These are phyloP conservation scores for Euwallacea similis DNA, from an alignment of 1,140 invertebrate genomes.

Conservation along the genomic window DNA sequence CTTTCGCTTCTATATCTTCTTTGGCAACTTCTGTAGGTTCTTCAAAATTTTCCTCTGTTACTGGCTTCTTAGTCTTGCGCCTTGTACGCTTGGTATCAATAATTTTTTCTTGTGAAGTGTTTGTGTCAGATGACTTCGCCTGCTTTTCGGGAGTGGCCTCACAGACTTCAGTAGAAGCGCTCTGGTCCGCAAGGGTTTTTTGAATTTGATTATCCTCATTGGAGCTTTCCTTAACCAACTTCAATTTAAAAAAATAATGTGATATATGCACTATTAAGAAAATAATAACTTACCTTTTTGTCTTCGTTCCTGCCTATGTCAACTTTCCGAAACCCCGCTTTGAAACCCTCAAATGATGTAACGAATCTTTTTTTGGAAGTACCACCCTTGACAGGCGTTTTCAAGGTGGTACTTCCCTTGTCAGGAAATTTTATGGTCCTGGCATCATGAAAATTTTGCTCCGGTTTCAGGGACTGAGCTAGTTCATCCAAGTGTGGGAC, in stretches of 20 bases:
- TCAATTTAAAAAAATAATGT: background rate
- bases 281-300: constrained; percentile 15
- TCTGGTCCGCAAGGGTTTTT: no score
- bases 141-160: background rate
- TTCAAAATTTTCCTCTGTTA: constrained; percentile 17
- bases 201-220: no score
- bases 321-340: constrained; percentile 29
- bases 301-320: constrained; percentile 4
- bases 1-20: no score
- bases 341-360: constrained; percentile 51
- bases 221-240: no score
- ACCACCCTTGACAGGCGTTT: constrained; percentile 46
- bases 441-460: constrained; percentile 48
- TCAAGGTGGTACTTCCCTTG: constrained; percentile 44
- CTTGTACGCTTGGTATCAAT: background rate
- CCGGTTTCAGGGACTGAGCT: constrained; percentile 42
- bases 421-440: constrained; percentile 52
- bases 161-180: no score
- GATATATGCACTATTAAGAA: background rate
- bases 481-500: constrained; percentile 58
- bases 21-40: constrained; percentile 8
- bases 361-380: constrained; percentile 50
- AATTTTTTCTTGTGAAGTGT: background rate
- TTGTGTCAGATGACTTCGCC: background rate
- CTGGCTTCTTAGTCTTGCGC: constrained; percentile 1